Conservation (phyloP, 2,888 invertebrate genomes). For the Drosophila conformis region DNA sequence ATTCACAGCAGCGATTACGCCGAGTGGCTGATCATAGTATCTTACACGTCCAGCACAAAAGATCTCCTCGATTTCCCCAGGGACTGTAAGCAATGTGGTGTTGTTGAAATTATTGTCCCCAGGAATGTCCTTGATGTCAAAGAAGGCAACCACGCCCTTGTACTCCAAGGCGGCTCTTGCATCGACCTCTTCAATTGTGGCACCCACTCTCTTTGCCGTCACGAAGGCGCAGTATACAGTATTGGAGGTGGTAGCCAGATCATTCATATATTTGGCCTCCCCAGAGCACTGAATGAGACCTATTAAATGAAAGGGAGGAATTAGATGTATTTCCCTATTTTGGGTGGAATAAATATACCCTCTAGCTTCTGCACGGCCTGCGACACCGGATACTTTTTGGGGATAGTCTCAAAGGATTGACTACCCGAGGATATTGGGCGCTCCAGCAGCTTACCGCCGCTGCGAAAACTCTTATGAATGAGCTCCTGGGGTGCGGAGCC, state of each 20-base stretch:
- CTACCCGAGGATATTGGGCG: conserved; percentile 89
- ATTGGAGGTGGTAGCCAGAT: conserved; percentile 88
- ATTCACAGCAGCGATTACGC: conserved; percentile 89
- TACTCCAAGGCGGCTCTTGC: conserved; percentile 86
- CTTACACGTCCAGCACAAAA: conserved; percentile 73
- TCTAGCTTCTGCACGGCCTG: conserved; percentile 92
- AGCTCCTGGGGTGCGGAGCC: conserved; percentile 86
- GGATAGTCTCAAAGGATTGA: conserved; percentile 90
- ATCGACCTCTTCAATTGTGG: conserved; percentile 76
- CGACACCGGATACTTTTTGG: conserved; percentile 90
- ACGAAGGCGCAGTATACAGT: conserved; percentile 87
- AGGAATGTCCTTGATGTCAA: conserved; percentile 89
- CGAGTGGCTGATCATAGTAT: conserved; percentile 91
- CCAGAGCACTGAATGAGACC: conserved; percentile 88
- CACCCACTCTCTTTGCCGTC: conserved; percentile 87
- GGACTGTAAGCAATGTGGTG: conserved; percentile 84
- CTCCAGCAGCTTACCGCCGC: conserved; percentile 86
- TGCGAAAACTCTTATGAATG: conserved; percentile 34
- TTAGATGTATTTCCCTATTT: accelerated
- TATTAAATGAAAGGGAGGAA: neutral
- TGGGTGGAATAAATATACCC: conserved; percentile 84
- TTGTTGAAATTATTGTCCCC: conserved; percentile 83
- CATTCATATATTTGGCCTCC: conserved; percentile 91
- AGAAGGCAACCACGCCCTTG: conserved; percentile 87
- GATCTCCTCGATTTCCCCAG: conserved; percentile 83